Conservation (phyloP, 23 tunicate species). For the Halocynthia roretzi region DNA sequence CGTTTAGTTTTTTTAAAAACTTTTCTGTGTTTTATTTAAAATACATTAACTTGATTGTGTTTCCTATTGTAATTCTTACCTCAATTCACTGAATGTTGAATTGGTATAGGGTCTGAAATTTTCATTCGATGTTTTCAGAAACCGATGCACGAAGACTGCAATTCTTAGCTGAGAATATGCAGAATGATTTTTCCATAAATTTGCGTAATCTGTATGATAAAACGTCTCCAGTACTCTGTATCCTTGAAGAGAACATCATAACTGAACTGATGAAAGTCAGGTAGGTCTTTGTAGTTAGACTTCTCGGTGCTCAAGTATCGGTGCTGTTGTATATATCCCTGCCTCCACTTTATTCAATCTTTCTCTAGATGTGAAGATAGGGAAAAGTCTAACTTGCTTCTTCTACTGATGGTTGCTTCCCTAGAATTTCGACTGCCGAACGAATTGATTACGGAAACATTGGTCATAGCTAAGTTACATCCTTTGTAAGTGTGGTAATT, state of each 20-base stretch:
- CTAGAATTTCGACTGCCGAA: slow-evolving; percentile 59
- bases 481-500: slow-evolving; percentile 63
- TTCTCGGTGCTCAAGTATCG: too few species aligned
- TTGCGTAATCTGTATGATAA: too few species aligned
- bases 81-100: too few species aligned
- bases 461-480: slow-evolving; percentile 40
- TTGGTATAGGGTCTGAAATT: too few species aligned
- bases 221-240: too few species aligned
- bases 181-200: slow-evolving; percentile 38
- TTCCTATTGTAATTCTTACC: too few species aligned
- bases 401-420: slow-evolving; percentile 58
- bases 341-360: neutral
- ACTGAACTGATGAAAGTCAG: too few species aligned
- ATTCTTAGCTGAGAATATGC: slow-evolving; percentile 52
- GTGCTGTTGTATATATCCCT: too few species aligned
- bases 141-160: slow-evolving; percentile 65
- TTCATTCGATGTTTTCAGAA: slow-evolving; percentile 30
- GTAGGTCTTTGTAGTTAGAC: too few species aligned
- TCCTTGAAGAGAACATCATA: too few species aligned
- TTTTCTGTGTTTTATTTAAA: neutral
- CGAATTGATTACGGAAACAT: slow-evolving; percentile 30
- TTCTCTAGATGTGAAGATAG: slow-evolving; percentile 37
- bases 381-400: slow-evolving; percentile 75
- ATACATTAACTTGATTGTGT: too few species aligned
- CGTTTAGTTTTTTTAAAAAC: neutral